Base-by-base conservation (phyloP, 2,113 vertebrate species). In the Cebus imitator region DNA sequence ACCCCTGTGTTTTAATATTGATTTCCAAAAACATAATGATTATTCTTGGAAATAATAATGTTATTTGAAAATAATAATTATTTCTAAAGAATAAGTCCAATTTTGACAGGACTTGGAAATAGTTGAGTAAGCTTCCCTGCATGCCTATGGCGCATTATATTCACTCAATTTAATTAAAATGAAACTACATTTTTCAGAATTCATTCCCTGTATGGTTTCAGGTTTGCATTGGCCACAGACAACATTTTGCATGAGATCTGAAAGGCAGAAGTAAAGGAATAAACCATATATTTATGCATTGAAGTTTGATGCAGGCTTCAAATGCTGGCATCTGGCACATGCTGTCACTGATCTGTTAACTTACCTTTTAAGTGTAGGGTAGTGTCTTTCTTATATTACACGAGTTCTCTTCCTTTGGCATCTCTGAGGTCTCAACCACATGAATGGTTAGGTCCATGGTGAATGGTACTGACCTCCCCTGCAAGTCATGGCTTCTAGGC, bases 21-120 rank as follows among this genome's bases (percentile, higher is more conserved):
- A 92, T 75, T 93, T 94, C 23, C 87, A 73, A 90, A 86, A 52
- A 83, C 73, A 64, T 88, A 88, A 79, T 91, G 94, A 78, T 32
- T 48, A 48, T 78, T 78, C 1, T 8, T 32, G 16, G 25, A 45
- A 45, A 76, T 43, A 78, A 78, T 78, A 32, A 32, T 32, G 25
- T 30, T 76, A 78, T 78, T 76, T 78, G 75, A 16, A 78, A 78
- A 48, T 78, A 78, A 75, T 75, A 43, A 45, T 75, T 45, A 94
- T 78, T 93, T 93, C 21, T 79, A 73, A 91, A 88, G 57, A 89
- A 81, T 86, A 86, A 86, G 91, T 95, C 75, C 61, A 45, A 27
- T 81, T 85, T 40, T 76, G 50, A 76, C 45, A 85, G 30, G 32
- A 37, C 25, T 85, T 95, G 25, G 32, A 95, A 90, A 40, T 35